Percentiles rank a stretch among this genome's conserved stretches.
phyloP scores from a whole-genome alignment of 2,797 vertebrate genomes.

The Sparidentex hasta region DNA sequence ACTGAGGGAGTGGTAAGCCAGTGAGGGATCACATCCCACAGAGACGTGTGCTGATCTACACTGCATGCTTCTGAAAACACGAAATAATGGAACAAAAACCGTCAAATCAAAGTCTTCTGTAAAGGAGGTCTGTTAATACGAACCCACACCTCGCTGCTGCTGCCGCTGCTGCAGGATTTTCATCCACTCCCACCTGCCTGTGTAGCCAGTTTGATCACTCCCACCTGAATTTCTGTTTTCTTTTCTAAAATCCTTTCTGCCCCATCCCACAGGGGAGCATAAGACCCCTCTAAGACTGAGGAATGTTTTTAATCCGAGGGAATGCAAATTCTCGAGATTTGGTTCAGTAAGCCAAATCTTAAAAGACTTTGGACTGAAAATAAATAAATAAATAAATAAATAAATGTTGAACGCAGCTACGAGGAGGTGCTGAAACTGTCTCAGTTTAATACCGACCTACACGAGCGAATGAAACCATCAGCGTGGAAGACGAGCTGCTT shows the following conservation, averaged over 20 bases:
- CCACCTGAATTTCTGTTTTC: conserved; percentile 3
- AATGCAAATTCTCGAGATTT: conserved; percentile 6
- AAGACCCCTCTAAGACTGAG: neutral
- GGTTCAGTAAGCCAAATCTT: neutral
- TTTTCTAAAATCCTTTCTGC: conserved; percentile 23
- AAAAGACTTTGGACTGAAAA: neutral
- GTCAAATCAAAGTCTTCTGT: neutral
- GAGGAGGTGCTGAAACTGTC: no score
- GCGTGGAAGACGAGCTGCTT: no score
- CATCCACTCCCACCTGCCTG: neutral
- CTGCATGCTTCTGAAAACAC: neutral
- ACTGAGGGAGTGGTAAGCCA: conserved; percentile 3
- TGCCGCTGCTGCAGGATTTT: conserved; percentile 17
- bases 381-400: no score
- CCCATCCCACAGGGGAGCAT: neutral
- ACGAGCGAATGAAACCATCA: no score
- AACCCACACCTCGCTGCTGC: neutral
- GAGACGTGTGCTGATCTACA: neutral
- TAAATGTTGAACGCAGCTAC: neutral
- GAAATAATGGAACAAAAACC: neutral
- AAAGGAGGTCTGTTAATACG: neutral
- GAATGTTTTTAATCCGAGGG: conserved; percentile 10
- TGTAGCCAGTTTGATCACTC: neutral
- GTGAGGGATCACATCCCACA: conserved; percentile 7
- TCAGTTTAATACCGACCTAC: no score